phyloP scores from a whole-genome alignment of 1,140 invertebrate species.

The Zaprionus nigranus region DNA sequence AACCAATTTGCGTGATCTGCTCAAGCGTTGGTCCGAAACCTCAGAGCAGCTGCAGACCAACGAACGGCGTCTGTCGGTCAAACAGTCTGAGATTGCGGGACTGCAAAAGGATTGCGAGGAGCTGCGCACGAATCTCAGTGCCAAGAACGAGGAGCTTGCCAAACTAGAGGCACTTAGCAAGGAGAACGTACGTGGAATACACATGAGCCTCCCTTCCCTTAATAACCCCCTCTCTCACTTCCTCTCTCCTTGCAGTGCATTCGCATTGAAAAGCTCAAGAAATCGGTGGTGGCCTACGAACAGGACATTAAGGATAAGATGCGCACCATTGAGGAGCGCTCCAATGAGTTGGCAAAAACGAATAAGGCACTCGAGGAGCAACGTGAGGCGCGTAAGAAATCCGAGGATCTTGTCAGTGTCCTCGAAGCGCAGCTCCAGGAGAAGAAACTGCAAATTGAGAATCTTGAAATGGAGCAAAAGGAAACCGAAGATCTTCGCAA shows the following conservation, averaged over 20 bases:
- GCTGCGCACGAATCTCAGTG: constrained; percentile 45
- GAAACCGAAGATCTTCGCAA: constrained; percentile 82
- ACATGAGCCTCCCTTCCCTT: not conserved
- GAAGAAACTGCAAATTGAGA: constrained; percentile 77
- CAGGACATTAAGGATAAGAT: constrained; percentile 75
- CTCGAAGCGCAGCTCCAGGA: constrained; percentile 76
- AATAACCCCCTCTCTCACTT: not conserved
- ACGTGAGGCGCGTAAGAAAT: constrained; percentile 75
- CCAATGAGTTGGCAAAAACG: constrained; percentile 66
- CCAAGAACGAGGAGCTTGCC: constrained; percentile 65
- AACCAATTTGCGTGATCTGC: constrained; percentile 64
- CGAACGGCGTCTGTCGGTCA: constrained; percentile 68
- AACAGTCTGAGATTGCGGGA: constrained; percentile 62
- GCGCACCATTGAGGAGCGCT: constrained; percentile 73
- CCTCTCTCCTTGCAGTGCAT: constrained; percentile 32
- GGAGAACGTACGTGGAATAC: constrained; percentile 59
- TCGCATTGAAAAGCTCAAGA: constrained; percentile 79
- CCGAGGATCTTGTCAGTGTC: constrained; percentile 71
- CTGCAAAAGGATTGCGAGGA: constrained; percentile 68
- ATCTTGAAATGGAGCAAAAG: constrained; percentile 75
- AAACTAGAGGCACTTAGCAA: constrained; percentile 66
- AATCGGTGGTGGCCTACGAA: constrained; percentile 73
- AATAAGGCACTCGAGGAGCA: constrained; percentile 75
- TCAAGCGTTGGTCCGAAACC: constrained; percentile 76
- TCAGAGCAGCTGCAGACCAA: constrained; percentile 66